These are phyloP conservation scores for Orchestia grillus DNA, from an alignment of 1,140 invertebrate genomes.

Conservation along the genomic window DNA sequence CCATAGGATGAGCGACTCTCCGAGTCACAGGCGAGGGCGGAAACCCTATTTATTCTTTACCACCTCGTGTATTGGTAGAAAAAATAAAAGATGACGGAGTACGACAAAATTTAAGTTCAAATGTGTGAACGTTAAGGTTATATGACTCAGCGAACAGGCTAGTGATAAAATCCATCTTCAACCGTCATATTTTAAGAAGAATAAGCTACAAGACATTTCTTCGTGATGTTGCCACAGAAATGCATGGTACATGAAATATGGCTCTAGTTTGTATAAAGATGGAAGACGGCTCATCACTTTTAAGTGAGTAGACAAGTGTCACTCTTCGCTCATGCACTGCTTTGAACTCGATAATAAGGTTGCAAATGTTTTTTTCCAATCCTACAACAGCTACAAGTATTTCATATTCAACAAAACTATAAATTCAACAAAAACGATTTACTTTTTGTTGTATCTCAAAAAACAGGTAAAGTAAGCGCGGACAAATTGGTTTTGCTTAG, in stretches of 20 bases:
- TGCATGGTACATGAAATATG: not conserved
- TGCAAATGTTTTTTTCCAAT: not conserved
- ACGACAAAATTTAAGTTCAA: not conserved
- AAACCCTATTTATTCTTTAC: not conserved
- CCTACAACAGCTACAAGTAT: no score
- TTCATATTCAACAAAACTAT: no score
- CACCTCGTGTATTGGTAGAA: not conserved
- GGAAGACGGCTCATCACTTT: not conserved
- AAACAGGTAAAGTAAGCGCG: not conserved
- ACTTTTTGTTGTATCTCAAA: no score
- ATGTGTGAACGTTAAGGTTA: not conserved
- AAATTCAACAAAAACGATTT: no score
- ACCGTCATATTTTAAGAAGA: not conserved
- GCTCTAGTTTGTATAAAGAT: conserved; percentile 29
- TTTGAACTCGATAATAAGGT: not conserved
- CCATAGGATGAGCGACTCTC: not conserved
- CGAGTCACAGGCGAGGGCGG: not conserved
- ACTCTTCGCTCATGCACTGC: not conserved
- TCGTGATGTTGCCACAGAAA: not conserved
- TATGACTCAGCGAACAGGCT: not conserved
- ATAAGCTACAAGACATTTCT: not conserved
- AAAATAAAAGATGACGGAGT: not conserved
- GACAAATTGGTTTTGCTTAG: not conserved
- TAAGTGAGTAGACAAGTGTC: not conserved
- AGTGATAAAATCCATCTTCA: conserved; percentile 20